phyloP scores from a whole-genome alignment of 1,140 invertebrate genomes.

The Potamilus streckersoni region DNA sequence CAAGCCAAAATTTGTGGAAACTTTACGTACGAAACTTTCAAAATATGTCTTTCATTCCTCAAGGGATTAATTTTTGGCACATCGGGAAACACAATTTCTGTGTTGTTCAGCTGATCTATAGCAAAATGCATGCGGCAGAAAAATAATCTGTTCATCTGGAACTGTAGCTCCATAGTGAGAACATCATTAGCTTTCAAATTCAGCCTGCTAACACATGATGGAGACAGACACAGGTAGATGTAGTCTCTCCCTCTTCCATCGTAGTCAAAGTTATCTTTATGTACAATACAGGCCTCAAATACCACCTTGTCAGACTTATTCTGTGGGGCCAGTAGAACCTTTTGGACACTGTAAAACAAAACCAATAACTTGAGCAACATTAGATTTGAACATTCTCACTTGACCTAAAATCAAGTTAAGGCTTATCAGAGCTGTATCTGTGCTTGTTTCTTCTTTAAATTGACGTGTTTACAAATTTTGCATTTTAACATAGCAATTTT shows the following conservation, averaged over 20 bases:
- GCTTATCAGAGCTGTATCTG: no score
- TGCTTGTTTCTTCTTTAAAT: no score
- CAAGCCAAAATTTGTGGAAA: background rate
- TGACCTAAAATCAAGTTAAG: no score
- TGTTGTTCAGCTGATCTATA: slow-evolving; percentile 50
- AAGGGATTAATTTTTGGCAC: slow-evolving; percentile 51
- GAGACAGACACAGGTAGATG: slow-evolving; percentile 54
- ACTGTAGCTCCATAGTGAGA: slow-evolving; percentile 59
- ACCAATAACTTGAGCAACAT: no score
- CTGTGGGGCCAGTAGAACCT: slow-evolving; percentile 49
- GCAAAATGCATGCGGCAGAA: slow-evolving; percentile 63
- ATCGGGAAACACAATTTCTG: slow-evolving; percentile 61
- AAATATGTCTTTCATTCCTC: slow-evolving; percentile 42
- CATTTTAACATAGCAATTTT: no score
- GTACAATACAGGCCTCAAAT: slow-evolving; percentile 55
- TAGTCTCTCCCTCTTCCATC: slow-evolving; percentile 56
- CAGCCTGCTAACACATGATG: slow-evolving; percentile 40
- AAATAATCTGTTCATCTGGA: slow-evolving; percentile 57
- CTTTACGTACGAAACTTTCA: slow-evolving; percentile 47
- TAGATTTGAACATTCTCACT: no score
- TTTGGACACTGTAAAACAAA: slow-evolving; percentile 37
- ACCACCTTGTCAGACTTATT: slow-evolving; percentile 37
- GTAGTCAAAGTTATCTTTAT: slow-evolving; percentile 56
- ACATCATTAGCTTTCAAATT: slow-evolving; percentile 34
- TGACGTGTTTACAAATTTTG: no score